phyloP scores from a whole-genome alignment of 2,888 invertebrate genomes.

The Eupithecia pulchellata region DNA sequence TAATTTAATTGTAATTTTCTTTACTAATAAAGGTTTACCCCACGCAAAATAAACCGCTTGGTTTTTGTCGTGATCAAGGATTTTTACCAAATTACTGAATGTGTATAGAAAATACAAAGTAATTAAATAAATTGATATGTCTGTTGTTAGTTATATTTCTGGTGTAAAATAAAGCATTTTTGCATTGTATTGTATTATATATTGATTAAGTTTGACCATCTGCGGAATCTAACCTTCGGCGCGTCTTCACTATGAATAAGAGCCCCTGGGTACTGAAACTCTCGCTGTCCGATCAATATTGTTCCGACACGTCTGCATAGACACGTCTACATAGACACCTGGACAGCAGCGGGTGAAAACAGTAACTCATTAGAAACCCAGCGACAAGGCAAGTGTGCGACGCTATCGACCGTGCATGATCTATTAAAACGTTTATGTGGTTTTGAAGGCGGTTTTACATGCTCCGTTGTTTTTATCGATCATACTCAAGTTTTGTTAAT shows the following conservation, averaged over 20 bases:
- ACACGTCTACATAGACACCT: slow-evolving; percentile 57
- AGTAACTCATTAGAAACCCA: slow-evolving; percentile 66
- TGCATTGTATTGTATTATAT: too few relatives aligned
- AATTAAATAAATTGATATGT: too few relatives aligned
- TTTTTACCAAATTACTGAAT: too few relatives aligned
- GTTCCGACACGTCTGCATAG: slow-evolving; percentile 60
- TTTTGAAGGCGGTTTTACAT: not conserved
- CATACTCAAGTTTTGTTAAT: not conserved
- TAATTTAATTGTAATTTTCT: too few relatives aligned
- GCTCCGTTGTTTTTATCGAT: not conserved
- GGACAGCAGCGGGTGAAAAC: slow-evolving; percentile 60
- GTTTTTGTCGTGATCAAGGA: too few relatives aligned
- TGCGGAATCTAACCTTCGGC: not conserved
- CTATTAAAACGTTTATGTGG: slow-evolving; percentile 51
- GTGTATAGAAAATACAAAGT: too few relatives aligned
- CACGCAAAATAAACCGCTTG: not conserved
- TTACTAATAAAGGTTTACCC: too few relatives aligned
- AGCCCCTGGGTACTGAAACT: slow-evolving; percentile 51
- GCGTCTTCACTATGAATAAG: slow-evolving; percentile 8
- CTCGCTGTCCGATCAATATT: slow-evolving; percentile 71
- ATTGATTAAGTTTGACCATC: not conserved
- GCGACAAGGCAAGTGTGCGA: slow-evolving; percentile 56
- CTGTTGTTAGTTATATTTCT: too few relatives aligned
- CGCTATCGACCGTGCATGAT: slow-evolving; percentile 57
- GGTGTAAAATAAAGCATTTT: too few relatives aligned